Evolutionary conservation across 1,140 invertebrate species (phyloP), one percentile per base, ranked within the genome.

Genomic region (Lethrus apterus): DNA sequence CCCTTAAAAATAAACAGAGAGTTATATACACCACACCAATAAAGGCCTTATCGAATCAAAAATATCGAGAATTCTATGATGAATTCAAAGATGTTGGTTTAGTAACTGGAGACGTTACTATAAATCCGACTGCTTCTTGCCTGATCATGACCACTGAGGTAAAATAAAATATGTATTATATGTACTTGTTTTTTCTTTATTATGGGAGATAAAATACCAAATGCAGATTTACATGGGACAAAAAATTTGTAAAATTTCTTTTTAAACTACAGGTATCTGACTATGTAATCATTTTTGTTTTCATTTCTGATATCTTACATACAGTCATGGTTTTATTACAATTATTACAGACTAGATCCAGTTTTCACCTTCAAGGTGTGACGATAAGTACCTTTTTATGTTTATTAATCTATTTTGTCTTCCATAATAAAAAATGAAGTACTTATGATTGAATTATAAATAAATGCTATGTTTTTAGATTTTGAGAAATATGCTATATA

Each of bases 11-110:
- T 36, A 82, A 84, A 52, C 80, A 84, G 60, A 69, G 96, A 60
- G 96, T 99, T 0, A 99, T 99, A 58, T 99, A 99, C 63, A 99
- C 97, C 13, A 98, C 97, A 30, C 97, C 97, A 2, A 99, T 99
- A 46, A 99, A 99, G 74, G 97, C 97, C 3, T 67, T 99, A 13
- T 98, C 94, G 59, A 99, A 99, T 77, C 97, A 99, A 70, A 99
- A 99, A 63, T 99, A 96, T 68, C 76, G 96, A 58, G 97, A 99
- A 69, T 93, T 99, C 66, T 84, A 82, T 57, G 95, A 98, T 67
- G 93, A 98, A 66, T 99, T 99, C 62, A 80, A 84, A 67, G 97
- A 99, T 73, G 96, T 99, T 18, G 96, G 97, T 40, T 71, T 99
- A 5, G 84, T 99, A 52, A 99, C 97, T 43, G 97, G 97, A 30